Conservation (phyloP, 2,888 invertebrate species). For the Luperina nickerlii region DNA sequence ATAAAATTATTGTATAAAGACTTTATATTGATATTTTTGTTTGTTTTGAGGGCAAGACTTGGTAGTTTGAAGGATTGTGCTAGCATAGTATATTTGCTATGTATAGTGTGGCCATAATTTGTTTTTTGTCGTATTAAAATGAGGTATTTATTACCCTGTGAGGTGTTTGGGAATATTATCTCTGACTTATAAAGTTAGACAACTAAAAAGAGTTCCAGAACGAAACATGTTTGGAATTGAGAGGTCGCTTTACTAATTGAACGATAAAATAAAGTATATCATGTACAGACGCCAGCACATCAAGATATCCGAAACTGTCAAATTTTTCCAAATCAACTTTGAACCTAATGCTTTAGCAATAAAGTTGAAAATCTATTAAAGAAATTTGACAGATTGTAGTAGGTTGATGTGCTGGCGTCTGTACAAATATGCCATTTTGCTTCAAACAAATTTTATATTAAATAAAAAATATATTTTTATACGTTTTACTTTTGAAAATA, state of each 20-base stretch:
- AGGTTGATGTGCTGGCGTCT: too few relatives aligned
- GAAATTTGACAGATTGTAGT: too few relatives aligned
- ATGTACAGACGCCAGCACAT: too few relatives aligned
- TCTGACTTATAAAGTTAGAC: conserved; percentile 16
- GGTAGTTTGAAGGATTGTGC: conserved; percentile 41
- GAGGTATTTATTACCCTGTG: conserved; percentile 50
- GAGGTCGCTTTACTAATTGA: conserved; percentile 41
- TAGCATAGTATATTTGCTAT: conserved; percentile 56
- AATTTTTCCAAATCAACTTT: too few relatives aligned
- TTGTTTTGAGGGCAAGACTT: conserved; percentile 60
- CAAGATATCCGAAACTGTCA: too few relatives aligned
- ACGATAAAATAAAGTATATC: conserved; percentile 45
- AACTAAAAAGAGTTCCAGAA: conserved; percentile 16
- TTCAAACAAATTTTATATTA: conserved; percentile 68
- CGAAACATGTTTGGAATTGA: conserved; percentile 55
- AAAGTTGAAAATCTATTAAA: too few relatives aligned
- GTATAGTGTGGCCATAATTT: conserved; percentile 50
- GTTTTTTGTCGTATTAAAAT: conserved; percentile 41
- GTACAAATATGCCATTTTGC: conserved; percentile 76
- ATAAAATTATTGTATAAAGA: conserved; percentile 52
- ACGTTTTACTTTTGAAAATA: conserved; percentile 79
- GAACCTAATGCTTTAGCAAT: too few relatives aligned
- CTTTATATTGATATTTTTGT: conserved; percentile 58
- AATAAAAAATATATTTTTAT: conserved; percentile 80
- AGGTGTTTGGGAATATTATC: conserved; percentile 18